Evolutionary conservation across 1,140 invertebrate genomes (phyloP), one percentile per base, ranked within the genome.

Genomic region (Zeugodacus cucurbitae): DNA sequence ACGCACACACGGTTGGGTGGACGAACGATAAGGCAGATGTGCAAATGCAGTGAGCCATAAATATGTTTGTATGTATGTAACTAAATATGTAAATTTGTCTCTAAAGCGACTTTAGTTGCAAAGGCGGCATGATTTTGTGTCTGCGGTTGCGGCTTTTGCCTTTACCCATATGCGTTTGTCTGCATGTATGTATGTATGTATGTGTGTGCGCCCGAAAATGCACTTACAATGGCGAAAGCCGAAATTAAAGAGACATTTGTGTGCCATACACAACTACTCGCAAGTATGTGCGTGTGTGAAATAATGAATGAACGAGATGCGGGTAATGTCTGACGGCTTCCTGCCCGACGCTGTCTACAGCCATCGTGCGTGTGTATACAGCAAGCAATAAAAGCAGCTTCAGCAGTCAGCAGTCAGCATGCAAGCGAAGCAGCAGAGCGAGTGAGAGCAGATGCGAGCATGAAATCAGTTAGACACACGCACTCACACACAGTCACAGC

Each of bases 301-400:
- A 48, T 82, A 82, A 82, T 82, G 74, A 82, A 82, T 82, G 74
- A 82, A 82, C n/a, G 26, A 44, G 74, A 82, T 82, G 41, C 74
- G 74, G 74, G 74, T 10, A 48, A 82, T 54, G 74, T 82, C 74
- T 82, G 74, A 82, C 41, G 11, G 74, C 11, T 34, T 74, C 20
- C 67, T 74, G 67, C 34, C 67, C 22, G 14, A 11, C 37, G 10
- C 32, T 34, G 22, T 29, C 22, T 26, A 29, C 11, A 22, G 67
- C 67, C 1, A 1, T 37, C 4, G 41, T 82, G 41, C 41, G 74
- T 82, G 41, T 82, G 41, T n/a, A 41, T 82, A 48, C 44, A 54
- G n/a, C 22, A n/a, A n/a, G 26, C 26, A 54, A 82, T 11, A 54
- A 37, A 82, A 37, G 41, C 74, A 48, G 41, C 44, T 8, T n/a